A percentile compares a stretch with the other conserved stretches of the same genome.
Evolutionary conservation across 2,888 invertebrate species (phyloP).

Genomic region (Lasioglossum villosulum): DNA sequence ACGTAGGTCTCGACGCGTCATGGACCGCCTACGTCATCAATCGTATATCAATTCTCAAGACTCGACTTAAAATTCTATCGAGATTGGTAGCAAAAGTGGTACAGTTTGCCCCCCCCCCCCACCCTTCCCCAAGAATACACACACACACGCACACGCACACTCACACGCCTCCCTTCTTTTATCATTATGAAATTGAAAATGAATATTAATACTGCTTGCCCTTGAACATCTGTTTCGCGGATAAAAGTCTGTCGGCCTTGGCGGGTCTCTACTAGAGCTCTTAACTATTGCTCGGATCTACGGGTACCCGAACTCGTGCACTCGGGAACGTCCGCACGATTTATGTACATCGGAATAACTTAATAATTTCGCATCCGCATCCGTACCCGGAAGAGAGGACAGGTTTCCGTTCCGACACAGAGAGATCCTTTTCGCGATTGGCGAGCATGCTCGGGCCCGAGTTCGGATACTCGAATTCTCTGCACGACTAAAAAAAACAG

Average conservation of each 20-base stretch:
- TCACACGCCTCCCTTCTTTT: neutral
- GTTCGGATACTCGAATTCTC: neutral
- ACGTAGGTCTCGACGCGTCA: slow-evolving; percentile 13
- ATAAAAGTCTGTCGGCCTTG: neutral
- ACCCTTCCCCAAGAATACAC: neutral
- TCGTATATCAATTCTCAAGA: neutral
- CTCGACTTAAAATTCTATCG: neutral
- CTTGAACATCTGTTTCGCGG: slow-evolving; percentile 11
- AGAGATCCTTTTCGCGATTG: neutral
- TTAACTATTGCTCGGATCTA: neutral
- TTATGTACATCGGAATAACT: neutral
- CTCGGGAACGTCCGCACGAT: neutral
- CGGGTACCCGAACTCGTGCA: neutral
- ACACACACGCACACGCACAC: neutral
- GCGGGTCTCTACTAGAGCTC: neutral
- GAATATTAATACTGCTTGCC: slow-evolving; percentile 15
- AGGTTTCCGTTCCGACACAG: neutral
- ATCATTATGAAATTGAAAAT: slow-evolving; percentile 12
- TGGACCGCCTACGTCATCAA: slow-evolving; percentile 10
- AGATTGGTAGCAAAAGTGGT: neutral
- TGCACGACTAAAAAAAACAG: neutral
- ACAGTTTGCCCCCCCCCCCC: neutral
- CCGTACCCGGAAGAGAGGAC: neutral
- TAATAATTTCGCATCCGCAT: neutral
- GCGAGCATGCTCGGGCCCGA: neutral